phyloP scores from a whole-genome alignment of 2,113 vertebrate genomes.

The Callipepla squamata region DNA sequence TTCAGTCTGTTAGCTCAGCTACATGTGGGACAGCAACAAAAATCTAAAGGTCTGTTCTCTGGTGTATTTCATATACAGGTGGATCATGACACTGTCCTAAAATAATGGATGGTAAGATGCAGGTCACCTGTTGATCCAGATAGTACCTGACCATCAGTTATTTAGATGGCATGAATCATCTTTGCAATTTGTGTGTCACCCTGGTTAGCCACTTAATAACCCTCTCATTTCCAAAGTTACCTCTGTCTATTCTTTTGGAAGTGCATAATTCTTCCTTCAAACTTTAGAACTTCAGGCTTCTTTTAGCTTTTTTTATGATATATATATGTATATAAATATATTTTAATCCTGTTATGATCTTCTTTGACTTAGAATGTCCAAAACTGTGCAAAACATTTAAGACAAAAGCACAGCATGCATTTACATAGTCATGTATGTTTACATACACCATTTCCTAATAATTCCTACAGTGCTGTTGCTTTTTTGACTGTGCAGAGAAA shows the following conservation, averaged over 20 bases:
- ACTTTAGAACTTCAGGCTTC: not conserved
- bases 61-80: not conserved
- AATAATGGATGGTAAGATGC: not conserved
- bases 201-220: not conserved
- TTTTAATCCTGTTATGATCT: not conserved
- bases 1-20: not conserved
- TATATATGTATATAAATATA: not conserved
- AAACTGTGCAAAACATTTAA: not conserved
- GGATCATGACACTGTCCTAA: not conserved
- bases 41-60: not conserved
- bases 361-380: not conserved
- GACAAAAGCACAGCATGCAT: not conserved
- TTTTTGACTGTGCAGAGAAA: slow-evolving; percentile 16
- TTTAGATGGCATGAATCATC: not conserved
- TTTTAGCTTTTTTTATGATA: not conserved
- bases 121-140: not conserved
- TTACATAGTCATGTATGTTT: not conserved
- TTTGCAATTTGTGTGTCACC: not conserved
- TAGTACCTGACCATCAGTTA: not conserved
- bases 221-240: not conserved
- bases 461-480: slow-evolving; percentile 4
- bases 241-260: not conserved
- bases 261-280: not conserved
- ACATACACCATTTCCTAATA: not conserved
- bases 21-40: not conserved